Conservation (phyloP, 2,888 invertebrate genomes). For the Electrophaes corylata region DNA sequence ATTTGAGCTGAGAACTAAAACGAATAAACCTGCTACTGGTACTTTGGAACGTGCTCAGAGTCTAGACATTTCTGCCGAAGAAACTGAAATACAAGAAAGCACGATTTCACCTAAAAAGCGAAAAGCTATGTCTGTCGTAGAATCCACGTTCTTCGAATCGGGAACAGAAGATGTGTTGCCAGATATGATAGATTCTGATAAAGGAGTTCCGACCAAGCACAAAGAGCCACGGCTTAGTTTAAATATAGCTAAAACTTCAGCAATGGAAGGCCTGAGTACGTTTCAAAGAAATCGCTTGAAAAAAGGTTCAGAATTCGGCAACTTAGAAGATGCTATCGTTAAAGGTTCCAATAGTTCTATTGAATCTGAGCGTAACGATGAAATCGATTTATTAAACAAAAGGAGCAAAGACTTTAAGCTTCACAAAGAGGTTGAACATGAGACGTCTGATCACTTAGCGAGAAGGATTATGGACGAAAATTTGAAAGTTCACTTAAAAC, state of each 20-base stretch:
- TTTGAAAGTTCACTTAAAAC: conserved; percentile 76
- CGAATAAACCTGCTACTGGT: conserved; percentile 79
- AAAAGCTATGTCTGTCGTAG: conserved; percentile 85
- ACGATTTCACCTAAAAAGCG: conserved; percentile 85
- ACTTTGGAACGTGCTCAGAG: conserved; percentile 92
- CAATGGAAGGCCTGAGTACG: conserved; percentile 87
- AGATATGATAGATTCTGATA: conserved; percentile 77
- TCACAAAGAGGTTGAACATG: conserved; percentile 63
- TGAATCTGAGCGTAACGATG: conserved; percentile 69
- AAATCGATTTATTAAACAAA: conserved; percentile 49
- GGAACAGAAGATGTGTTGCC: conserved; percentile 69
- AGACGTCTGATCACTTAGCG: conserved; percentile 77
- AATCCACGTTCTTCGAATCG: conserved; percentile 74
- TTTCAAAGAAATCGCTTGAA: conserved; percentile 88
- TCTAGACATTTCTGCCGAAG: conserved; percentile 87
- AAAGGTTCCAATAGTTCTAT: conserved; percentile 79
- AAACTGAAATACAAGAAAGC: conserved; percentile 73
- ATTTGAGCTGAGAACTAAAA: conserved; percentile 79
- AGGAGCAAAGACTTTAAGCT: conserved; percentile 58
- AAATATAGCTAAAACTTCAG: conserved; percentile 78
- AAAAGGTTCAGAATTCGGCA: conserved; percentile 90
- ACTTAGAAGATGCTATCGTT: conserved; percentile 89
- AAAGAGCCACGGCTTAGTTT: conserved; percentile 85
- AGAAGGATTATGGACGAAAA: conserved; percentile 79
- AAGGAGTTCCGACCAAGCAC: conserved; percentile 67